These are phyloP conservation scores for Cryptoblepharus egeriae DNA, from an alignment of 2,797 vertebrate species.

Conservation along the genomic window DNA sequence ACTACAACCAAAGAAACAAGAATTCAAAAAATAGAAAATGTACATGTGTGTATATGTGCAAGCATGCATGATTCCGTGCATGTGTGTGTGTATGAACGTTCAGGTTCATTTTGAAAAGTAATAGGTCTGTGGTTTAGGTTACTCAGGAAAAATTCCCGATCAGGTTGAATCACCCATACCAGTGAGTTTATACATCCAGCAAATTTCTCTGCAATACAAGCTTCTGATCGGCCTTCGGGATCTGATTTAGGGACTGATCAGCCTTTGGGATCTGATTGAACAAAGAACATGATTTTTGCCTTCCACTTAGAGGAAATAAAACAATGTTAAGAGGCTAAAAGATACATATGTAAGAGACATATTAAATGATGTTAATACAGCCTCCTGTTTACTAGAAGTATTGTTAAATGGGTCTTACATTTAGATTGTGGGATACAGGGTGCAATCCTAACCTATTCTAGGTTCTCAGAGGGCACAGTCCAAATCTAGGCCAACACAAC, in stretches of 20 bases:
- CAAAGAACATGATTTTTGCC: constrained; percentile 38
- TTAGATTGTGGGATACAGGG: constrained; percentile 36
- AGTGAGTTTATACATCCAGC: constrained; percentile 22
- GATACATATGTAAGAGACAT: constrained; percentile 25
- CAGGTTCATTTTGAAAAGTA: constrained; percentile 34
- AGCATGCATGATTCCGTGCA: too few species aligned
- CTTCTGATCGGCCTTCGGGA: constrained; percentile 45
- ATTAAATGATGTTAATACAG: constrained; percentile 46
- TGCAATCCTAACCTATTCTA: too few species aligned
- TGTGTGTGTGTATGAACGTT: neutral
- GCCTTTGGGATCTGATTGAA: constrained; percentile 49
- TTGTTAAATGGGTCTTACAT: constrained; percentile 40
- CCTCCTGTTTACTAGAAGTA: constrained; percentile 16
- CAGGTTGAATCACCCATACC: constrained; percentile 15
- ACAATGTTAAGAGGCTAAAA: neutral
- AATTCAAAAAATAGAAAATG: constrained; percentile 45
- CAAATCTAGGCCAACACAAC: too few species aligned
- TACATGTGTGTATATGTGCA: too few species aligned
- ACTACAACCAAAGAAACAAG: constrained; percentile 42
- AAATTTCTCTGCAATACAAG: constrained; percentile 34
- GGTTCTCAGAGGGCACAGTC: too few species aligned
- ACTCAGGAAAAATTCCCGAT: constrained; percentile 34
- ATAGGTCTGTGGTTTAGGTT: constrained; percentile 25
- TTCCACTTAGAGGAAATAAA: constrained; percentile 47
- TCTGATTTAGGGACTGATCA: constrained; percentile 51